Conservation (phyloP, 1,140 invertebrate genomes). For the Drosophila micromelanica region DNA sequence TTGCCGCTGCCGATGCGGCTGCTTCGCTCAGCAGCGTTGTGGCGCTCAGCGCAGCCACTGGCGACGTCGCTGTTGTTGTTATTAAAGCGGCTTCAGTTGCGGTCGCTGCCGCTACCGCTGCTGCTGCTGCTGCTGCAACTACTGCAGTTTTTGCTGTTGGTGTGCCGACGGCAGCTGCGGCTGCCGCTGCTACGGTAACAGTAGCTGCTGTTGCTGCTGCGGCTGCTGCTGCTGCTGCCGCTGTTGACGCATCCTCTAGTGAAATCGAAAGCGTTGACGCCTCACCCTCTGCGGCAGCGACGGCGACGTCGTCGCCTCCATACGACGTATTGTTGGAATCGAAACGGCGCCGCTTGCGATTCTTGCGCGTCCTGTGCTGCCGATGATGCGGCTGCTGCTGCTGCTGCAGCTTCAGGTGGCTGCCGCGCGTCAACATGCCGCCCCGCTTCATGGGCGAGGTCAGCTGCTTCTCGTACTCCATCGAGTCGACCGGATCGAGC, state of each 20-base stretch:
- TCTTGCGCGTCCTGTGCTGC: conserved; percentile 81
- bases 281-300: conserved; percentile 35
- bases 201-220: background rate
- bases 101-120: background rate
- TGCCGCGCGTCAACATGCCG: conserved; percentile 49
- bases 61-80: conserved; percentile 50
- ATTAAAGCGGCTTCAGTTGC: conserved; percentile 6
- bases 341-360: conserved; percentile 74
- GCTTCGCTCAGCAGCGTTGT: conserved; percentile 60
- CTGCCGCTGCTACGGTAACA: conserved; percentile 7
- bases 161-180: background rate
- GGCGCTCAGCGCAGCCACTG: conserved; percentile 51
- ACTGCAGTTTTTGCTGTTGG: conserved; percentile 8
- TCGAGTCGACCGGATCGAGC: conserved; percentile 91
- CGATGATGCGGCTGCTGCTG: conserved; percentile 57
- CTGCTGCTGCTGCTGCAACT: background rate
- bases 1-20: conserved; percentile 45
- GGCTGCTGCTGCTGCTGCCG: background rate
- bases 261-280: conserved; percentile 53
- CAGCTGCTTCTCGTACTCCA: conserved; percentile 91
- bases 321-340: conserved; percentile 69
- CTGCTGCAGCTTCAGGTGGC: conserved; percentile 50
- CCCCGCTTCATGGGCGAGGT: conserved; percentile 79
- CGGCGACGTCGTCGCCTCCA: conserved; percentile 52
- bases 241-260: conserved; percentile 33